Percentiles rank a stretch among this genome's conserved stretches.
Conservation (phyloP, 1,140 invertebrate genomes). For the Drosophila lini region DNA sequence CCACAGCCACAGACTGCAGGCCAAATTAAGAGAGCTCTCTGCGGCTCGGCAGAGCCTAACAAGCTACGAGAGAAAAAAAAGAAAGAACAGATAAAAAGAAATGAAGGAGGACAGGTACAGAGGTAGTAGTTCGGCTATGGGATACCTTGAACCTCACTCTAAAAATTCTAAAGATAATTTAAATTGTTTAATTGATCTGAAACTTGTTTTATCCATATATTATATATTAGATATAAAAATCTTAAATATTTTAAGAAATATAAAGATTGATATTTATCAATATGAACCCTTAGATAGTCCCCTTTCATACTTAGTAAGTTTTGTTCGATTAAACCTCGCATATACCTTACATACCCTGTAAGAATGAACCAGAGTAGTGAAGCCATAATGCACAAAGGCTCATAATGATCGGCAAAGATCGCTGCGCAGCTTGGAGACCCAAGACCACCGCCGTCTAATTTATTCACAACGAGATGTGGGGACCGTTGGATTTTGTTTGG, state of each 20-base stretch:
- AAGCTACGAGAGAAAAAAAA: constrained; percentile 55
- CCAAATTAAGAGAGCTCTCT: constrained; percentile 68
- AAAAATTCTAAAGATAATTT: no score
- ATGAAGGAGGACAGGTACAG: not conserved
- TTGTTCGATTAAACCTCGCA: not conserved
- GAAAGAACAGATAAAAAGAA: constrained; percentile 39
- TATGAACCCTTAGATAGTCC: not conserved
- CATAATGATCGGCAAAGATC: constrained; percentile 75
- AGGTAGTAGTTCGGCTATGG: not conserved
- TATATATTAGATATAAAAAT: not conserved
- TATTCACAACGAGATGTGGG: constrained; percentile 68
- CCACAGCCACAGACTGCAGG: constrained; percentile 40
- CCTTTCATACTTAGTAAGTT: no score
- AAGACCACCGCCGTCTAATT: constrained; percentile 78
- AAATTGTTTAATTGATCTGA: not conserved
- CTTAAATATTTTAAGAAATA: not conserved
- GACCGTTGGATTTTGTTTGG: constrained; percentile 26
- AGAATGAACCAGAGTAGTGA: constrained; percentile 21
- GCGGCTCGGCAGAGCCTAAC: constrained; percentile 56
- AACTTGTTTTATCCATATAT: not conserved
- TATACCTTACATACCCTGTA: constrained; percentile 22
- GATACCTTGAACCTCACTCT: constrained; percentile 2
- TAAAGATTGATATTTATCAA: no score
- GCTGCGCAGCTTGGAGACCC: constrained; percentile 30
- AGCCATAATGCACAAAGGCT: constrained; percentile 63